Percentiles rank a stretch among this genome's conserved stretches.
These are phyloP conservation scores for Campylomormyrus tamandua DNA, from an alignment of 2,113 vertebrate species.

Conservation along the genomic window DNA sequence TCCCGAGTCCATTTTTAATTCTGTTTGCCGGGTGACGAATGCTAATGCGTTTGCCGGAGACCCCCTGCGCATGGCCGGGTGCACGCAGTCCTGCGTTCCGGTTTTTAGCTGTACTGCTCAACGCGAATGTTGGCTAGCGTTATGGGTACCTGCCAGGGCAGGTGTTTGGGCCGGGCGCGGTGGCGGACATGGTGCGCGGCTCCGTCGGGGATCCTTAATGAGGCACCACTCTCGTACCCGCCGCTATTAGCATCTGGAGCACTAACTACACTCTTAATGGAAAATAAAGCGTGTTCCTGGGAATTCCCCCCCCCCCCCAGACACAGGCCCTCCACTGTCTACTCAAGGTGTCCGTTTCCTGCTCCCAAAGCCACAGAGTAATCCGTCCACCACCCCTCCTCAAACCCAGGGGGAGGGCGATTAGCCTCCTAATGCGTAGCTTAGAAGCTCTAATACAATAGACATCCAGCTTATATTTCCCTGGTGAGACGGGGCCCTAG, in stretches of 20 bases:
- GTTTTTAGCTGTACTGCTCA: neutral
- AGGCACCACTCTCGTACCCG: neutral
- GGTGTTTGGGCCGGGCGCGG: neutral
- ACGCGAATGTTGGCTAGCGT: neutral
- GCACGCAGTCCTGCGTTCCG: neutral
- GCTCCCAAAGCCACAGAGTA: conserved; percentile 11
- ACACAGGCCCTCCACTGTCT: conserved; percentile 38
- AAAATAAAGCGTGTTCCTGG: conserved; percentile 51
- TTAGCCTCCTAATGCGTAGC: conserved; percentile 52
- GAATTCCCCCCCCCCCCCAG: conserved; percentile 45
- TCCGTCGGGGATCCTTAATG: conserved; percentile 1
- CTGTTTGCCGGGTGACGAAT: neutral
- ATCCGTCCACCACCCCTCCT: neutral
- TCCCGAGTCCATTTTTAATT: neutral
- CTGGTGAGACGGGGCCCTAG: conserved; percentile 42
- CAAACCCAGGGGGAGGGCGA: conserved; percentile 40
- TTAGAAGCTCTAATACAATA: conserved; percentile 51
- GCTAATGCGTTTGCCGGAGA: neutral
- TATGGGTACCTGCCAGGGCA: neutral
- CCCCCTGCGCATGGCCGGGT: neutral
- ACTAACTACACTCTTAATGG: conserved; percentile 55
- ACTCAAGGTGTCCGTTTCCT: conserved; percentile 25
- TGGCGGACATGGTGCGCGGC: conserved; percentile 6
- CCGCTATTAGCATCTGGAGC: neutral
- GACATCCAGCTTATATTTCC: conserved; percentile 54